Conservation (phyloP, 2,888 invertebrate genomes). For the Ditula angustiorana region DNA sequence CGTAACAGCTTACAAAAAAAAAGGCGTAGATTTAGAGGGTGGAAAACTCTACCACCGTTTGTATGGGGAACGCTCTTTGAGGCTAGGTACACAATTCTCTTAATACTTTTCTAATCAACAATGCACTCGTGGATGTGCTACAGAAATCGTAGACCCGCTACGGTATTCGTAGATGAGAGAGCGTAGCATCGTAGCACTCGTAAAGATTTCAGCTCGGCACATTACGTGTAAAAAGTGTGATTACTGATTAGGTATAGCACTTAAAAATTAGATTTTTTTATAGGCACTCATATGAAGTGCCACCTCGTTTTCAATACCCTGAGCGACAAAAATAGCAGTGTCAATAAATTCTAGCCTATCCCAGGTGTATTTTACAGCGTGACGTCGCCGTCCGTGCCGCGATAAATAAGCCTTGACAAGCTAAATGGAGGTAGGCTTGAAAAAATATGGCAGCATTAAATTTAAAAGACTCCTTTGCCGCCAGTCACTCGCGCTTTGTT, state of each 20-base stretch:
- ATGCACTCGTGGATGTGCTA: background rate
- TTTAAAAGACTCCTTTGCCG: slow-evolving; percentile 53
- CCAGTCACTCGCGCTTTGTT: slow-evolving; percentile 47
- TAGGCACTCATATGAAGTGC: too few relatives aligned
- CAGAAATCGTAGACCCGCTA: background rate
- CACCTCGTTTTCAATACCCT: background rate
- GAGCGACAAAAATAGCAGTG: background rate
- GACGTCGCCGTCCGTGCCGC: slow-evolving; percentile 17
- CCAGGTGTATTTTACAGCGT: slow-evolving; percentile 21
- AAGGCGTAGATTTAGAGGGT: too few relatives aligned
- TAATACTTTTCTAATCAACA: too few relatives aligned
- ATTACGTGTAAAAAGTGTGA: too few relatives aligned
- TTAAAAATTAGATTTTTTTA: too few relatives aligned
- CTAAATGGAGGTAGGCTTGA: slow-evolving; percentile 42
- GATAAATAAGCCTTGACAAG: slow-evolving; percentile 37
- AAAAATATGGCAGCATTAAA: slow-evolving; percentile 54
- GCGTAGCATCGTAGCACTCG: background rate
- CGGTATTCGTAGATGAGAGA: background rate
- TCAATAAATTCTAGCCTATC: slow-evolving; percentile 12
- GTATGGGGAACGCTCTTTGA: too few relatives aligned
- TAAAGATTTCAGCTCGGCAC: too few relatives aligned
- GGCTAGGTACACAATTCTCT: too few relatives aligned
- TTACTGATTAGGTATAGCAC: too few relatives aligned
- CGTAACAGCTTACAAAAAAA: too few relatives aligned
- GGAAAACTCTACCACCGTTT: too few relatives aligned